phyloP scores from a whole-genome alignment of 2,113 vertebrate genomes.

The Leptobrachium leishanense region DNA sequence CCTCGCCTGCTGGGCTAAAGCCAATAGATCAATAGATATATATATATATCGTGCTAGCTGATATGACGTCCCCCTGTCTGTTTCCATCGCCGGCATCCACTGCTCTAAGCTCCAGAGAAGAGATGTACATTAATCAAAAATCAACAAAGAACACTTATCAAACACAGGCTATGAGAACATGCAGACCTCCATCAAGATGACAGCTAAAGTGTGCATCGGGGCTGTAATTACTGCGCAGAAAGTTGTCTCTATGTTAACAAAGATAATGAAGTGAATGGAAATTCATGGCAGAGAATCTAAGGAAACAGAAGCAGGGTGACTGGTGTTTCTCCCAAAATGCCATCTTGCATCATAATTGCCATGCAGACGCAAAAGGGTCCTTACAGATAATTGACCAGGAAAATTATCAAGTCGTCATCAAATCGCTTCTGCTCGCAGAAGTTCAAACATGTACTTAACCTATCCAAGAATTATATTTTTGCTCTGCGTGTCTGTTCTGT shows the following conservation, averaged over 20 bases:
- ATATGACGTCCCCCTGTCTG: constrained; percentile 77
- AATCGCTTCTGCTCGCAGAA: constrained; percentile 93
- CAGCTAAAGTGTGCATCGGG: constrained; percentile 73
- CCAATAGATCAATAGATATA: constrained; percentile 80
- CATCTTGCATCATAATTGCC: constrained; percentile 86
- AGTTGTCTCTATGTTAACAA: constrained; percentile 80
- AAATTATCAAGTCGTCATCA: constrained; percentile 99
- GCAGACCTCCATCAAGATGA: constrained; percentile 78
- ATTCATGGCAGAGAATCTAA: constrained; percentile 81
- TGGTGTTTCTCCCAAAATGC: constrained; percentile 84
- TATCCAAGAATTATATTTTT: constrained; percentile 97
- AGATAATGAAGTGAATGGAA: constrained; percentile 84
- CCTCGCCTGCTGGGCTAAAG: constrained; percentile 79
- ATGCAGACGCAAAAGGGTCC: constrained; percentile 80
- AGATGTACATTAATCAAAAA: constrained; percentile 81
- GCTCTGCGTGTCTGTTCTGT: constrained; percentile 86
- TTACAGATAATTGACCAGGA: constrained; percentile 99
- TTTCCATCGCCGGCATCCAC: constrained; percentile 76
- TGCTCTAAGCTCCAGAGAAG: constrained; percentile 69
- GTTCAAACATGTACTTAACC: constrained; percentile 99
- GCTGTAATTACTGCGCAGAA: constrained; percentile 82
- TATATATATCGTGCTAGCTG: constrained; percentile 70
- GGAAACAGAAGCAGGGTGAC: constrained; percentile 82
- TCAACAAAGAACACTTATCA: constrained; percentile 84
- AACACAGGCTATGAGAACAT: constrained; percentile 73